Evolutionary conservation across 2,113 vertebrate genomes (phyloP).

Genomic region (Setophaga kirtlandii): DNA sequence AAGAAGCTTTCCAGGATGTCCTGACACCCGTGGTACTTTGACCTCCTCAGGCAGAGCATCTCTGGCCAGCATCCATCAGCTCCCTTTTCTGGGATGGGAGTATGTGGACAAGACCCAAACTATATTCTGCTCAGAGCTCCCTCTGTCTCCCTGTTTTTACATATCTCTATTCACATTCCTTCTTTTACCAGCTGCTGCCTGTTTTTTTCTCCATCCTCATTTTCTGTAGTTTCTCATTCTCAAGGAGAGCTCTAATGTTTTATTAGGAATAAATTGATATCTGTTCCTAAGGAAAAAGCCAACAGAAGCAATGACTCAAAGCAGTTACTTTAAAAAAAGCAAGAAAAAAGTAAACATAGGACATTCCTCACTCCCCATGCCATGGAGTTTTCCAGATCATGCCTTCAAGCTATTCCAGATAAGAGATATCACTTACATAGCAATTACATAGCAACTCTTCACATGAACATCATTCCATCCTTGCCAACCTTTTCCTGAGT

Average conservation of each 20-base stretch:
- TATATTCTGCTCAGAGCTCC: neutral
- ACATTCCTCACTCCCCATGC: neutral
- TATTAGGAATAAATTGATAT: neutral
- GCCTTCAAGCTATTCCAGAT: neutral
- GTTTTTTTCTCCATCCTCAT: neutral
- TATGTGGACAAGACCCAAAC: neutral
- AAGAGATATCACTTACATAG: neutral
- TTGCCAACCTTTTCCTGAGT: neutral
- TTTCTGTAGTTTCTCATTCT: neutral
- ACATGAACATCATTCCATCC: neutral
- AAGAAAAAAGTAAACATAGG: neutral
- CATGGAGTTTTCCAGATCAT: neutral
- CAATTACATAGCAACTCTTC: neutral
- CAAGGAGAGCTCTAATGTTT: neutral
- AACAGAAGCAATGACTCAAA: neutral
- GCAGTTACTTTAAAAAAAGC: neutral
- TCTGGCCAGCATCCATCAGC: neutral
- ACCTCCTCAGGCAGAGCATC: neutral
- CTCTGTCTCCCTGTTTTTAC: neutral
- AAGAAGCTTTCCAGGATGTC: neutral
- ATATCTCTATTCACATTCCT: neutral
- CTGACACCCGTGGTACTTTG: fast-evolving
- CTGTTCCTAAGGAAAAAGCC: neutral
- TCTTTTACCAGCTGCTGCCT: neutral
- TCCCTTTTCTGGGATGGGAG: neutral